phyloP scores from a whole-genome alignment of 2,797 vertebrate genomes.

The Pygocentrus nattereri region DNA sequence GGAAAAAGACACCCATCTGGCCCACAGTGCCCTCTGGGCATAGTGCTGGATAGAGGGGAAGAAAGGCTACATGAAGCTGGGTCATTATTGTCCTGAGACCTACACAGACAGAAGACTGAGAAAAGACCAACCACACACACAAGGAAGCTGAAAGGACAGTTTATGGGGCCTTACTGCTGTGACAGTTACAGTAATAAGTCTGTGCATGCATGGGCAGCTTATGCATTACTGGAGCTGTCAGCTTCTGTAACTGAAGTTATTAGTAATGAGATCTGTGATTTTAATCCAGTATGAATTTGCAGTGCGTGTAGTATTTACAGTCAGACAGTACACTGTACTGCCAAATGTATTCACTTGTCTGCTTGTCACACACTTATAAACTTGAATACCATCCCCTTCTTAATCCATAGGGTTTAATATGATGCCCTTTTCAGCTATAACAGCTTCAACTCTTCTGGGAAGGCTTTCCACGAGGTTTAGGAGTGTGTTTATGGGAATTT shows the following conservation, averaged over 20 bases:
- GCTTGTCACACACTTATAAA: no score
- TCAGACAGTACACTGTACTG: no score
- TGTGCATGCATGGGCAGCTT: background rate
- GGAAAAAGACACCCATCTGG: conserved; percentile 15
- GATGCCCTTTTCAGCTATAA: no score
- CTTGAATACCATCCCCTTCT: no score
- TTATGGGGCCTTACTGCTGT: background rate
- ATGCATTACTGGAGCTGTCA: background rate
- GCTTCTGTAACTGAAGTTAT: no score
- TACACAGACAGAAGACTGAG: background rate
- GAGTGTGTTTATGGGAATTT: no score
- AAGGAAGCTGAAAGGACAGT: background rate
- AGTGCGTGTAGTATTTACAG: no score
- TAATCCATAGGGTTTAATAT: no score
- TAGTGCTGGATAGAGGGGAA: background rate
- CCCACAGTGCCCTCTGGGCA: conserved; percentile 20
- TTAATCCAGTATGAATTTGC: background rate
- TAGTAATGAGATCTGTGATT: no score
- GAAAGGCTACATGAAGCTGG: background rate
- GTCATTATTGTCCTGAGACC: conserved; percentile 14
- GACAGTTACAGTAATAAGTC: background rate
- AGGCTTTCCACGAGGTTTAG: no score
- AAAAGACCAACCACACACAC: conserved; percentile 3
- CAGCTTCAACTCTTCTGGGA: no score
- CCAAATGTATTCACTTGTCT: no score